A percentile compares a stretch with the other conserved stretches of the same genome.
phyloP scores from a whole-genome alignment of 2,797 vertebrate species.

The Spondyliosoma cantharus region DNA sequence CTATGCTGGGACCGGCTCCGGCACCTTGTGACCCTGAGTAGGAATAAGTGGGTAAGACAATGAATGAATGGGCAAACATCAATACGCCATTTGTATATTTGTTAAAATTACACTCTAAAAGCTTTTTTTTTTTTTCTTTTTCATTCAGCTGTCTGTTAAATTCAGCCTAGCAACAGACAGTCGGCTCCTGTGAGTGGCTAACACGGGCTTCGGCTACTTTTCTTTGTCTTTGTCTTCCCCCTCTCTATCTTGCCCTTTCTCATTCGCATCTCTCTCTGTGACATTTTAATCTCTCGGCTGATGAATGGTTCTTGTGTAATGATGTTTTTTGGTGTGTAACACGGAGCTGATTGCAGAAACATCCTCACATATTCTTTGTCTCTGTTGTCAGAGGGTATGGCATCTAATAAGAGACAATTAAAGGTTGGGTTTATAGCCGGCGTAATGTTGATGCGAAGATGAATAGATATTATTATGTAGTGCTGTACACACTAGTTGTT shows the following conservation, averaged over 20 bases:
- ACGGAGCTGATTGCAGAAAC: constrained; percentile 29
- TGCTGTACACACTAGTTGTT: background rate
- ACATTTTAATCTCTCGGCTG: constrained; percentile 44
- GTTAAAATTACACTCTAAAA: constrained; percentile 51
- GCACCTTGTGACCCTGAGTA: constrained; percentile 52
- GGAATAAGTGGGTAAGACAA: constrained; percentile 51
- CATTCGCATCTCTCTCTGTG: constrained; percentile 42
- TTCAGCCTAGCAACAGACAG: constrained; percentile 71
- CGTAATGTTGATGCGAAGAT: constrained; percentile 11
- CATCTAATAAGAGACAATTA: constrained; percentile 6
- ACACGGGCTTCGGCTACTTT: constrained; percentile 46
- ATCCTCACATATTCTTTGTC: constrained; percentile 4
- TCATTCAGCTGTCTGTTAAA: constrained; percentile 55
- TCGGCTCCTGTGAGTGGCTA: constrained; percentile 64
- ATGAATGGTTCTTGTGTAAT: constrained; percentile 38
- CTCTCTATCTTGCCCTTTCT: constrained; percentile 8
- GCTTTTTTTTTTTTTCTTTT: constrained; percentile 28
- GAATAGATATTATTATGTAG: background rate
- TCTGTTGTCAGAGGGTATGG: constrained; percentile 5
- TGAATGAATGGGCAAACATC: constrained; percentile 52
- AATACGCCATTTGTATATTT: constrained; percentile 54
- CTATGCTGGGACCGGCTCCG: constrained; percentile 52
- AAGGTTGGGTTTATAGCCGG: background rate
- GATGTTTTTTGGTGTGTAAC: constrained; percentile 26
- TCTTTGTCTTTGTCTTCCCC: constrained; percentile 33